Evolutionary conservation across 2,888 invertebrate genomes (phyloP).

Genomic region (Amaurobius ferox): DNA sequence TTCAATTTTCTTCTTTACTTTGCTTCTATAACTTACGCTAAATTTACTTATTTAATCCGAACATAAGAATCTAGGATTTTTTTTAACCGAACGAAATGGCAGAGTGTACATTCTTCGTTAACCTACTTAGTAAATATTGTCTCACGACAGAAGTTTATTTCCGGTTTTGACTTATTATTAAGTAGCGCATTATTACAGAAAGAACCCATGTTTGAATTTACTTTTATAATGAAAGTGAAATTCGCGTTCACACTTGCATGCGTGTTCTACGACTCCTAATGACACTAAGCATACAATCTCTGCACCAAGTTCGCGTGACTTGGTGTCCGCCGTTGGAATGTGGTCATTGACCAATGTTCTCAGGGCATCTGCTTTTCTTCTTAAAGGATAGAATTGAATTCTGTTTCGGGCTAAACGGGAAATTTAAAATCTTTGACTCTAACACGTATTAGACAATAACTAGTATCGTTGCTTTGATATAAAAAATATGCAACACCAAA

Average conservation of each 20-base stretch:
- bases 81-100: no score
- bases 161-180: background rate
- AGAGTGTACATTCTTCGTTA: background rate
- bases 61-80: no score
- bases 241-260: background rate
- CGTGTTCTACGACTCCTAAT: background rate
- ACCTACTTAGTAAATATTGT: background rate
- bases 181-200: background rate
- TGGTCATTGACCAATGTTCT: slow-evolving; percentile 11
- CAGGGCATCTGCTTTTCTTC: slow-evolving; percentile 9
- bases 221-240: background rate
- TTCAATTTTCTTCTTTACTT: no score
- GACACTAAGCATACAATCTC: background rate
- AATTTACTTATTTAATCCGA: no score
- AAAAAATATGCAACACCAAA: no score
- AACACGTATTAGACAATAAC: no score
- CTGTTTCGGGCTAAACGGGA: background rate
- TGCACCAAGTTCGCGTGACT: background rate
- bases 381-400: background rate
- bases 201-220: background rate
- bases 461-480: no score
- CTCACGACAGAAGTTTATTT: background rate
- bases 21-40: no score
- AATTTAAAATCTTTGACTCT: no score
- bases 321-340: background rate